A percentile compares a stretch with the other conserved stretches of the same genome.
phyloP scores from a whole-genome alignment of 2,888 invertebrate species.

The Leptopterna dolabrata region DNA sequence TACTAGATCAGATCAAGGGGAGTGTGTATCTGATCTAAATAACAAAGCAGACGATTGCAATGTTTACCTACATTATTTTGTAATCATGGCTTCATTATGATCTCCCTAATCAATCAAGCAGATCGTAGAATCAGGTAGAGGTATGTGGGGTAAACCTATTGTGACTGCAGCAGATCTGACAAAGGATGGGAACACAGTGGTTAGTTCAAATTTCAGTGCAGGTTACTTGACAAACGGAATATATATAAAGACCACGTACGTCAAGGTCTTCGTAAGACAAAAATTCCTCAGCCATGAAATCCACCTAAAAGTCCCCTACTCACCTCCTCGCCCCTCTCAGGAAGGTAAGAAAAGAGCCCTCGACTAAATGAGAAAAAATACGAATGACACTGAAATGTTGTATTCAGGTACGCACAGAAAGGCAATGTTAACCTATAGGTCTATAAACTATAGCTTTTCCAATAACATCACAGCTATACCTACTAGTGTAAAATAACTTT shows the following conservation, averaged over 20 bases:
- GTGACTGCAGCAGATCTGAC: background rate
- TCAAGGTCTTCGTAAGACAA: background rate
- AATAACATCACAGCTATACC: too few relatives aligned
- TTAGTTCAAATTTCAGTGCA: constrained; percentile 2
- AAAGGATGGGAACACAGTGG: background rate
- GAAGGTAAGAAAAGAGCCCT: constrained; percentile 7
- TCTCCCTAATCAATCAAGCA: background rate
- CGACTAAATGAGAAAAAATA: background rate
- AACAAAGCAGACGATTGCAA: too few relatives aligned
- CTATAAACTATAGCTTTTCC: too few relatives aligned
- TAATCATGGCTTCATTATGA: background rate
- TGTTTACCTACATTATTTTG: too few relatives aligned
- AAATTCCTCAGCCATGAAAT: background rate
- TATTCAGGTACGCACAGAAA: background rate
- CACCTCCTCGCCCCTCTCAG: constrained; percentile 11
- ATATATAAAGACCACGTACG: background rate
- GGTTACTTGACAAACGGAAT: background rate
- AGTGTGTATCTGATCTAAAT: too few relatives aligned
- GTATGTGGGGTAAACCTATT: background rate
- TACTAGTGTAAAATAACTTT: too few relatives aligned
- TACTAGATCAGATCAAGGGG: too few relatives aligned
- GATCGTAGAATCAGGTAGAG: background rate
- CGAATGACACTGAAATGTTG: background rate
- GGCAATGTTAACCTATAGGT: background rate
- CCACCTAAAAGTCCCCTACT: constrained; percentile 3